Conservation (phyloP, 2,797 vertebrate genomes). For the Zenarchopterus dispar region DNA sequence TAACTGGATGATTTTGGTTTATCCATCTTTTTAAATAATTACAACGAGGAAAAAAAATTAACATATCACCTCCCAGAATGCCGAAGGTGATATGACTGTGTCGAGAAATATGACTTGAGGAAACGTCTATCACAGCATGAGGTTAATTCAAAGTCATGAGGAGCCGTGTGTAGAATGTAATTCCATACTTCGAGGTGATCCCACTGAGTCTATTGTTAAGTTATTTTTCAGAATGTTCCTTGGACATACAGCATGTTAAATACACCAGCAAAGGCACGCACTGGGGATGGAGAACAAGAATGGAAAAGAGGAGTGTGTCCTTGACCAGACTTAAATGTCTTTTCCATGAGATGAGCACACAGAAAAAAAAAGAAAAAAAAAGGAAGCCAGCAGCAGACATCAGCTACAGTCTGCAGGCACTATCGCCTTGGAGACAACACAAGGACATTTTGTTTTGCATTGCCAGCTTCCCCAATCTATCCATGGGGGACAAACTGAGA, state of each 20-base stretch:
- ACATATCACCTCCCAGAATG: constrained; percentile 1
- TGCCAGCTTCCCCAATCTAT: constrained; percentile 56
- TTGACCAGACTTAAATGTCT: constrained; percentile 72
- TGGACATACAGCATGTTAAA: constrained; percentile 49
- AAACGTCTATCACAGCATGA: constrained; percentile 52
- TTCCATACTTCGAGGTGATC: constrained; percentile 63
- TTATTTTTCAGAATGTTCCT: constrained; percentile 52
- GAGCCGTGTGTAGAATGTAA: constrained; percentile 66
- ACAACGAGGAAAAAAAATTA: constrained; percentile 18
- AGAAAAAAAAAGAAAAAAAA: constrained; percentile 9
- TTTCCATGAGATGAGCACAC: constrained; percentile 53
- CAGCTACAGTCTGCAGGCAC: constrained; percentile 60
- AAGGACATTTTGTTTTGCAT: constrained; percentile 79
- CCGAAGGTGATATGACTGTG: constrained; percentile 16
- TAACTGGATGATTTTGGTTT: constrained; percentile 10
- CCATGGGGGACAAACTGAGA: constrained; percentile 47
- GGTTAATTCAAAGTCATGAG: constrained; percentile 68
- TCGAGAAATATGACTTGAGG: constrained; percentile 38
- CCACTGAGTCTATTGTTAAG: constrained; percentile 47
- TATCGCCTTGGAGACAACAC: constrained; percentile 70
- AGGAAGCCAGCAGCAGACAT: constrained; percentile 44
- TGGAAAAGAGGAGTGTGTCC: constrained; percentile 51
- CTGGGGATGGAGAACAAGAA: constrained; percentile 13
- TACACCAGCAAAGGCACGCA: constrained; percentile 42
- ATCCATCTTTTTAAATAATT: constrained; percentile 11